phyloP scores from a whole-genome alignment of 23 tunicate genomes.

The Corella eumyota region DNA sequence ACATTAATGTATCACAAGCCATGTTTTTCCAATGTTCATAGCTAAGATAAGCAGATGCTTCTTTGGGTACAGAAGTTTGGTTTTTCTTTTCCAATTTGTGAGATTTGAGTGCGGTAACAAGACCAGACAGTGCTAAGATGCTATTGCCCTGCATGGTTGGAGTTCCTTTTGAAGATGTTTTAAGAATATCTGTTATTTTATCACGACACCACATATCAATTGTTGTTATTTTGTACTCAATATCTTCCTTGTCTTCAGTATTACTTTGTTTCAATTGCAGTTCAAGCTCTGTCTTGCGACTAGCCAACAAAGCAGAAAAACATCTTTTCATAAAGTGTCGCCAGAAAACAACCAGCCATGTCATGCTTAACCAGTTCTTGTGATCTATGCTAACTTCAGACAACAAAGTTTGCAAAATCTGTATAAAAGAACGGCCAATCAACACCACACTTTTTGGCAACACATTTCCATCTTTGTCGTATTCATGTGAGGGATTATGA shows the following conservation, averaged over 20 bases:
- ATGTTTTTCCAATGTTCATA: conserved; percentile 45
- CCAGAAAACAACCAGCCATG: conserved; percentile 39
- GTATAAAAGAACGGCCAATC: conserved; percentile 27
- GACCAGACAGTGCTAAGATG: conserved; percentile 48
- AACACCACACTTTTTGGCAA: conserved; percentile 14
- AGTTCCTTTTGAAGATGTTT: conserved; percentile 44
- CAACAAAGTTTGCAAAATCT: conserved; percentile 48
- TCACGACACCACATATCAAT: conserved; percentile 52
- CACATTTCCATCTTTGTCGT: conserved; percentile 5
- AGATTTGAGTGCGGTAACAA: conserved; percentile 13
- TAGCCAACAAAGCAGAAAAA: conserved; percentile 16
- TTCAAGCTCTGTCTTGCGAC: conserved; percentile 39
- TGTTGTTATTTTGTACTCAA: conserved; percentile 26
- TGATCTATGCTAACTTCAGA: conserved; percentile 68
- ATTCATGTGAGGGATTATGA: conserved; percentile 12
- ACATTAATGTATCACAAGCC: conserved; percentile 55
- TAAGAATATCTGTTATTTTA: conserved; percentile 41
- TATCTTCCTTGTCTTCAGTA: conserved; percentile 19
- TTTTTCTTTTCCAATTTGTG: background rate
- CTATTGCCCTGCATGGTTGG: conserved; percentile 81
- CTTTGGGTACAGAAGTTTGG: background rate
- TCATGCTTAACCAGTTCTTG: conserved; percentile 41
- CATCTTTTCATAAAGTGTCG: conserved; percentile 33
- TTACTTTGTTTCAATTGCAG: conserved; percentile 46
- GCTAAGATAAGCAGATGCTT: conserved; percentile 34